Base-by-base conservation (phyloP, 2,113 vertebrate species). In the Protomyctophum bolini region DNA sequence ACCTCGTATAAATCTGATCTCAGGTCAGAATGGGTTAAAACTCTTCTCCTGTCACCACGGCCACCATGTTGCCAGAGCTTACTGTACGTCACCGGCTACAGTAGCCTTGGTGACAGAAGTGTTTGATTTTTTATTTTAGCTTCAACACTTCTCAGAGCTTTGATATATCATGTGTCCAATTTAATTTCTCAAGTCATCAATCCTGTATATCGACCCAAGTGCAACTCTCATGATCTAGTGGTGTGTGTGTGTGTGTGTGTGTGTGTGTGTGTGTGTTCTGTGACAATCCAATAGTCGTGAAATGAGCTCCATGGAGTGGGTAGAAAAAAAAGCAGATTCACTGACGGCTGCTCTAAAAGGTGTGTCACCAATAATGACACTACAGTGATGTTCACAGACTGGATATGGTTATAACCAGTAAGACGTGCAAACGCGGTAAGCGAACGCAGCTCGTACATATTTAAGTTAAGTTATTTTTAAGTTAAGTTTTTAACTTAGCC, bases 281-380 rank as follows among this genome's bases (percentile, higher is more conserved):
- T 41, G 56, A 54, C 12, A 58, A 58, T 58, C 5, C 14, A 58
- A 28, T 29, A 4, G 7, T 28, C 73, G 28, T 63, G 0, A 68
- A 71, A 12, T 2, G 59, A 63, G 63, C 62, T 69, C 45, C 21
- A 21, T 72, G 63, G 75, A 56, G 71, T 4, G 0, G 66, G 51
- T n/a, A n/a, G n/a, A 55, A 9, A 15, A 67, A 78, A 66, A 78
- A 66, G 21, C 10, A 80, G 79, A 75, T 63, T 52, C 73, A 76
- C 51, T 5, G 57, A 74, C 77, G 70, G 59, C 63, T 15, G 41
- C 57, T 63, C 64, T 6, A 10, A 61, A 61, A 73, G 75, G 64
- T 59, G 55, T 14, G 14, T 57, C 15, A 7, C 6, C 55, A 45
- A 41, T 15, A 8, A n/a, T 14, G 4, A n/a, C 52, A 66, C 46